Evolutionary conservation across 2,113 vertebrate species (phyloP), one percentile per base, ranked within the genome.

Genomic region (Rhegmatorhina hoffmannsi): DNA sequence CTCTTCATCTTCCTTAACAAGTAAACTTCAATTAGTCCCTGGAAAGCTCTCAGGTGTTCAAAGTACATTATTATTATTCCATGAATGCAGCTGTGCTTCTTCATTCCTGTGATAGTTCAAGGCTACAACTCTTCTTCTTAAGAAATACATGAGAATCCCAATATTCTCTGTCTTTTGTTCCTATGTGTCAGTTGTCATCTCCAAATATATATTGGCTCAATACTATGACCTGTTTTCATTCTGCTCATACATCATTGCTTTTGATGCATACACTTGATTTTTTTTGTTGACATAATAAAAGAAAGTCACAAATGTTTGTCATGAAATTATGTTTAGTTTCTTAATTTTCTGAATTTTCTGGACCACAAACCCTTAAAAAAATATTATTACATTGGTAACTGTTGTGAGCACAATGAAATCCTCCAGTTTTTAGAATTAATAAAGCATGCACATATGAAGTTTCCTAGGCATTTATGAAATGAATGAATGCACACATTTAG

Each of bases 221-320:
- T 47, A 38, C 4, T 64, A 33, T n/a, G 18, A 36, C 1, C n/a
- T 56, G 15, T 77, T 86, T 89, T 86, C 24, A 53, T 66, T 84
- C 46, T 86, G 86, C 84, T 92, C 4, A 64, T 25, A 26, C 28
- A 12, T 77, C 73, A 66, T 15, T 79, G 29, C 70, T 85, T 90
- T 82, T 68, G 23, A 92, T 72, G 58, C 29, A 64, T 53, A 29
- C 7, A 34, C 55, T 7, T 50, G 47, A 59, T 62, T 70, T 80
- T 34, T 84, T 53, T 84, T 50, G n/a, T 66, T 86, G 26, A 84
- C 1, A 13, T 50, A 96, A 94, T 92, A 94, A 94, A 96, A 50
- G 15, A 90, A 76, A 69, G 56, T 73, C 31, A 84, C 21, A 66
- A 62, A 74, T 40, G 6, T 12, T 94, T 90, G 28, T 66, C 2